Percentiles rank a stretch among this genome's conserved stretches.
These are phyloP conservation scores for Cerceris ruficornis DNA, from an alignment of 2,888 invertebrate species.

Conservation along the genomic window DNA sequence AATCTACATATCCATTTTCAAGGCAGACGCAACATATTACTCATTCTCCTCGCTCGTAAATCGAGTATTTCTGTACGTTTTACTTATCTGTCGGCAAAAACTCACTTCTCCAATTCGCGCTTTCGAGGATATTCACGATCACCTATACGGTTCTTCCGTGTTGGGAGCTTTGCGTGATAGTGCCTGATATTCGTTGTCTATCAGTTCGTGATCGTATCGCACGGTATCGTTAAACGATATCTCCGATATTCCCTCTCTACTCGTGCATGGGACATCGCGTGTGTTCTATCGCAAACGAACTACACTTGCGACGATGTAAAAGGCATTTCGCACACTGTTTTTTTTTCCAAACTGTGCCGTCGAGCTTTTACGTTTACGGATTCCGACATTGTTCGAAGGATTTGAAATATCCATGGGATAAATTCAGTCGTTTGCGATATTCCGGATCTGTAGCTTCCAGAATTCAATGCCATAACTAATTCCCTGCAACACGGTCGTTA, in stretches of 20 bases:
- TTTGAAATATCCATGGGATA: neutral
- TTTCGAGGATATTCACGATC: slow-evolving; percentile 36
- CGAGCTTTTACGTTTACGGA: neutral
- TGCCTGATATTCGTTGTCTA: slow-evolving; percentile 18
- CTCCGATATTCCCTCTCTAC: slow-evolving; percentile 30
- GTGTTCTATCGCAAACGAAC: slow-evolving; percentile 5
- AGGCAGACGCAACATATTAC: too few relatives aligned
- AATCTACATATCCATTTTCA: too few relatives aligned
- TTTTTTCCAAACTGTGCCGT: neutral
- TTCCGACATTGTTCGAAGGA: neutral
- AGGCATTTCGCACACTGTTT: slow-evolving; percentile 13
- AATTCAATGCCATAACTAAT: too few relatives aligned
- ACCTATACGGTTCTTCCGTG: neutral
- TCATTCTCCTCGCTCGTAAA: neutral
- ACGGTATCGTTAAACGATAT: slow-evolving; percentile 61
- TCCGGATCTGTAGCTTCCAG: neutral
- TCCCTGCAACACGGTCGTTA: too few relatives aligned
- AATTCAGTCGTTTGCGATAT: neutral
- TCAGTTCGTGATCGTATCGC: slow-evolving; percentile 41
- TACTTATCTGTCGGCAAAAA: slow-evolving; percentile 26
- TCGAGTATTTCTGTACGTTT: neutral
- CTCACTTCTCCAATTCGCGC: slow-evolving; percentile 37
- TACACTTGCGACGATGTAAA: slow-evolving; percentile 2
- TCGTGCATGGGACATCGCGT: neutral
- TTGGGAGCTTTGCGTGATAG: slow-evolving; percentile 14